These are phyloP conservation scores for Pitta sordida DNA, from an alignment of 2,113 vertebrate species.

Conservation along the genomic window DNA sequence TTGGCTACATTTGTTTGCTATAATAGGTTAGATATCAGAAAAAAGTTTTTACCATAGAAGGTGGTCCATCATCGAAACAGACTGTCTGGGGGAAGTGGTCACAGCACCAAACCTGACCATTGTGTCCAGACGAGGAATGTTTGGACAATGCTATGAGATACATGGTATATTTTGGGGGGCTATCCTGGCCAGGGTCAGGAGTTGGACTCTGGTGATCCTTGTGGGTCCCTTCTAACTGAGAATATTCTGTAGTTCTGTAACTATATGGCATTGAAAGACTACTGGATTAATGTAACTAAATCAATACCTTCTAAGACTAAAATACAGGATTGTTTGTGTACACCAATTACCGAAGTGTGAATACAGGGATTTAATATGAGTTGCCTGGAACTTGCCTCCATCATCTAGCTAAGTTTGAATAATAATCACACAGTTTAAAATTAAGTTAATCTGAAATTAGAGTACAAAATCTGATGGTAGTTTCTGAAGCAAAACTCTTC, in stretches of 20 bases:
- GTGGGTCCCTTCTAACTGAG: neutral
- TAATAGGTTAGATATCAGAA: neutral
- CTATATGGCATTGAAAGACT: neutral
- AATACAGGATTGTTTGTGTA: neutral
- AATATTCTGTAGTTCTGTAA: neutral
- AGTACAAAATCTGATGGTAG: neutral
- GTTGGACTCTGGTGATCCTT: neutral
- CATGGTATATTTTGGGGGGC: neutral
- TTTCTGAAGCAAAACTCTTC: neutral
- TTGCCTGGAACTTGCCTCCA: neutral
- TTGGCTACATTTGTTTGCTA: slow-evolving; percentile 1
- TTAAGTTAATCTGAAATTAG: neutral
- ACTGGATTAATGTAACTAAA: neutral
- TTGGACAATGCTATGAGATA: neutral
- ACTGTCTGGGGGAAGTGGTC: neutral
- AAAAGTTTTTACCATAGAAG: neutral
- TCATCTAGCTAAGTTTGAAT: neutral
- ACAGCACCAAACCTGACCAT: neutral
- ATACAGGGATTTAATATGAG: neutral
- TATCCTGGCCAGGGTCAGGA: neutral
- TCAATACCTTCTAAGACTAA: neutral
- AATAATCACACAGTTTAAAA: neutral
- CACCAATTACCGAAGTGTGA: neutral
- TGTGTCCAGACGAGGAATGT: neutral
- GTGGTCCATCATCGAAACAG: neutral